Conservation (phyloP, 92 coral and sea anemone genomes). For the Porites lobata region DNA sequence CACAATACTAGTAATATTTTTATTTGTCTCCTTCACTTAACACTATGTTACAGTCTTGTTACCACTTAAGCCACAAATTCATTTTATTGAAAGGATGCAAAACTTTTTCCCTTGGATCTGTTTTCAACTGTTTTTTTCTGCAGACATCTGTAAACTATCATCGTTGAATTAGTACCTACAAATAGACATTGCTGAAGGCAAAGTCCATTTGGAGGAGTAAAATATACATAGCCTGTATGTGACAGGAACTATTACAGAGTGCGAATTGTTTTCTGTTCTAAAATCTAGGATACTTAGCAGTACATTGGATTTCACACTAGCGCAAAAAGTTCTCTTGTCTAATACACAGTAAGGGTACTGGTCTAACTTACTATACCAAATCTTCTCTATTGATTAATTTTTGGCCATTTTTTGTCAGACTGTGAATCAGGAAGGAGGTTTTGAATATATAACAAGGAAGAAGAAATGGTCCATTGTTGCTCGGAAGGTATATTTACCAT, state of each 20-base stretch:
- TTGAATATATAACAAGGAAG: conserved; percentile 92
- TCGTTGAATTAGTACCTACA: too few species aligned
- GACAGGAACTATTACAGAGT: background rate
- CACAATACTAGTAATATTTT: background rate
- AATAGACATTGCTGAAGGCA: too few species aligned
- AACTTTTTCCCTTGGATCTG: too few species aligned
- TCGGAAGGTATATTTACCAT: conserved; percentile 72
- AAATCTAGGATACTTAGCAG: too few species aligned
- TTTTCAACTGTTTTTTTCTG: too few species aligned
- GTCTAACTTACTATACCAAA: background rate
- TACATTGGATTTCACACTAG: background rate
- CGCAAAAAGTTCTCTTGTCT: background rate
- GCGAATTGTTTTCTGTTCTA: background rate
- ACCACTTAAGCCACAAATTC: background rate
- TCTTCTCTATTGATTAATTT: background rate
- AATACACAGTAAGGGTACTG: too few species aligned
- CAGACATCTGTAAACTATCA: too few species aligned
- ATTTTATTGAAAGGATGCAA: background rate
- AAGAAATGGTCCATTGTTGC: conserved; percentile 98
- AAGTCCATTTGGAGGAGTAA: too few species aligned
- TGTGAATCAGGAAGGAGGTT: conserved; percentile 98
- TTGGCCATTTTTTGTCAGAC: conserved; percentile 59
- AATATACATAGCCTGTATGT: background rate
- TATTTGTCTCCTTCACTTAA: background rate
- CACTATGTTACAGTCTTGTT: background rate